These are phyloP conservation scores for Murina feae DNA, from an alignment of 2,113 vertebrate species.

Conservation along the genomic window DNA sequence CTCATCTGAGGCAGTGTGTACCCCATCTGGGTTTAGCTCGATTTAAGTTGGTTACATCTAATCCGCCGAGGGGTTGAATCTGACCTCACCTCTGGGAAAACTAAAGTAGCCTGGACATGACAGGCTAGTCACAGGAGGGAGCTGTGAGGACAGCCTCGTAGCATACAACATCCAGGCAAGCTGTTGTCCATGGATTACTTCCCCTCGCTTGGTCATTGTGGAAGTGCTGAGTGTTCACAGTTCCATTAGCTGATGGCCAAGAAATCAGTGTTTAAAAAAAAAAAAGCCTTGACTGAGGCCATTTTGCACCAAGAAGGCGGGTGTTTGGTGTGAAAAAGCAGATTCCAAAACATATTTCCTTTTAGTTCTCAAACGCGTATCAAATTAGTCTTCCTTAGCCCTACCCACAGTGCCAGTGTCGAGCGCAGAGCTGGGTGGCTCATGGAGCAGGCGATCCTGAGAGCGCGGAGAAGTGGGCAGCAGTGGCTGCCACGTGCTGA, in stretches of 20 bases:
- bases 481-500: neutral
- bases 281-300: neutral
- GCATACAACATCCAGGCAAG: fast-evolving
- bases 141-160: neutral
- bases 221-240: neutral
- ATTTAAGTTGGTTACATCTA: neutral
- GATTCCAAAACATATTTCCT: slow-evolving; percentile 7
- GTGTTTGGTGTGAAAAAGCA: neutral
- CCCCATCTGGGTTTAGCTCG: slow-evolving; percentile 6
- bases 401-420: neutral
- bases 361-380: neutral
- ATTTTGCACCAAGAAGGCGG: neutral
- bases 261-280: neutral
- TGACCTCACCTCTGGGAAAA: neutral
- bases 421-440: neutral
- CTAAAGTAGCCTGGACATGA: neutral
- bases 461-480: fast-evolving
- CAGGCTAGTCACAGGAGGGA: neutral
- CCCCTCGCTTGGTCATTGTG: fast-evolving
- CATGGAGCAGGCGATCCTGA: fast-evolving
- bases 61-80: neutral
- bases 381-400: neutral
- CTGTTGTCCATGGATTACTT: fast-evolving
- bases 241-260: neutral
- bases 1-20: neutral